Conservation (phyloP, 2,888 invertebrate genomes). For the Himalopsyche japonica region DNA sequence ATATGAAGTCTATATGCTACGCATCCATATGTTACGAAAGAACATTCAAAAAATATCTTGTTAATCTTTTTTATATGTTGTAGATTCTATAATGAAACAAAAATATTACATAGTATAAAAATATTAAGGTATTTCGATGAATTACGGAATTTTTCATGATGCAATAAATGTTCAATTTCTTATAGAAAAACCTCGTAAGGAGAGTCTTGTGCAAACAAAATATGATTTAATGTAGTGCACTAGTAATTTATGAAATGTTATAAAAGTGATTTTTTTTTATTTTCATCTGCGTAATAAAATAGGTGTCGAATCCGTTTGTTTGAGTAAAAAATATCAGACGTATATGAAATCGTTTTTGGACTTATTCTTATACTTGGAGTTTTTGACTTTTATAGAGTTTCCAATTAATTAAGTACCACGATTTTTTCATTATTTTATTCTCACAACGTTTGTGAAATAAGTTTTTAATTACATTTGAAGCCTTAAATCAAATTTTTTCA, state of each 20-base stretch:
- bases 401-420: not conserved
- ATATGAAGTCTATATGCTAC: too few relatives aligned
- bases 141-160: slow-evolving; percentile 16
- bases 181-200: not conserved
- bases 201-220: not conserved
- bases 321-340: not conserved
- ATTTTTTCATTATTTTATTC: too few relatives aligned
- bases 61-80: too few relatives aligned
- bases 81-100: too few relatives aligned
- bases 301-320: not conserved
- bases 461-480: too few relatives aligned
- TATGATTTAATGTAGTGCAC: not conserved
- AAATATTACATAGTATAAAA: not conserved
- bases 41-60: too few relatives aligned
- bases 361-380: not conserved
- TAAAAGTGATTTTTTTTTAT: not conserved
- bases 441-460: too few relatives aligned
- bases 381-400: not conserved
- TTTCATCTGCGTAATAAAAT: not conserved
- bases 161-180: slow-evolving; percentile 8
- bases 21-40: too few relatives aligned
- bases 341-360: not conserved
- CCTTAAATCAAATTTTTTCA: too few relatives aligned
- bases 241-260: not conserved
- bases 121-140: not conserved